These are phyloP conservation scores for Ahaetulla prasina DNA, from an alignment of 2,113 vertebrate species.

Conservation along the genomic window DNA sequence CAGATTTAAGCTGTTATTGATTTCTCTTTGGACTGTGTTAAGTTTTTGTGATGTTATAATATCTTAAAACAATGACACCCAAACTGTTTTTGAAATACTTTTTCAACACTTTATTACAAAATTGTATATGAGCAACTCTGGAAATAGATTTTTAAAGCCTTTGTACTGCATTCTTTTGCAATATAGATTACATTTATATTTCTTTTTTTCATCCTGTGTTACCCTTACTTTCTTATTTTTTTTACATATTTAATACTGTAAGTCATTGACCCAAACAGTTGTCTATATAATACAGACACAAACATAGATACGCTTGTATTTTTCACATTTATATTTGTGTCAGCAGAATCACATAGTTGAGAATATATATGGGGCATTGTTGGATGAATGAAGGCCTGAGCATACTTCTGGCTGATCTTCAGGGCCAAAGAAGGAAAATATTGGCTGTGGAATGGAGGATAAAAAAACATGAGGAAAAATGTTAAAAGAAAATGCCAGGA, in stretches of 20 bases:
- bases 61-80: not conserved
- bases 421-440: not conserved
- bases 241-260: not conserved
- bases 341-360: not conserved
- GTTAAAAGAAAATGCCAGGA: not conserved
- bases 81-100: not conserved
- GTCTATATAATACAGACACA: not conserved
- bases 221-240: not conserved
- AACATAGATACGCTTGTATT: not conserved
- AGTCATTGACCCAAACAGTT: not conserved
- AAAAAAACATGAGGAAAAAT: not conserved
- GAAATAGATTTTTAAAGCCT: not conserved
- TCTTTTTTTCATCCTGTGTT: not conserved
- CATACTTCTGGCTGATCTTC: not conserved
- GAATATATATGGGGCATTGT: not conserved
- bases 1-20: not conserved
- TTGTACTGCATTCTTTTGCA: not conserved
- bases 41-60: not conserved
- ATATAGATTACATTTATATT: not conserved
- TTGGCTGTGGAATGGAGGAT: not conserved
- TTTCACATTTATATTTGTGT: not conserved
- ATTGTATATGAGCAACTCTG: not conserved
- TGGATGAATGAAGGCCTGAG: not conserved
- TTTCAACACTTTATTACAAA: not conserved
- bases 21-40: not conserved